Conservation (phyloP, 2,113 vertebrate genomes). For the Ptilorrhoa leucosticta region DNA sequence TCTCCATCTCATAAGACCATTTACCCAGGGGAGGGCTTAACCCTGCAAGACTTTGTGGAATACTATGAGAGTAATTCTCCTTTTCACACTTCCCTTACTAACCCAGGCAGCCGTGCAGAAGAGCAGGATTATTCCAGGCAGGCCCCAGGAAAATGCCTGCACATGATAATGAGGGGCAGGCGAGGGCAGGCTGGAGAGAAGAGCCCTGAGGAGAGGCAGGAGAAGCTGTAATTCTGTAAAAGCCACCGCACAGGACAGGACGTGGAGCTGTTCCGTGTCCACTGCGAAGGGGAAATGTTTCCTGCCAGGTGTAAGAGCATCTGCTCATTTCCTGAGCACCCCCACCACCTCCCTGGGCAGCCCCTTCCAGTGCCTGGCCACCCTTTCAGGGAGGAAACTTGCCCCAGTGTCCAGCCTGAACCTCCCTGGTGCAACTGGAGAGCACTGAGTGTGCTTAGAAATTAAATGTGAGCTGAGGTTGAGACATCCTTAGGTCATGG, state of each 20-base stretch:
- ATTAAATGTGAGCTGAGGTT: not conserved
- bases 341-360: too few species aligned
- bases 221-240: not conserved
- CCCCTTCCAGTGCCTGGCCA: not conserved
- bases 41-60: not conserved
- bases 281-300: not conserved
- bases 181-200: not conserved
- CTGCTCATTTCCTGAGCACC: not conserved
- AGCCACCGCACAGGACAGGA: not conserved
- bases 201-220: not conserved
- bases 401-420: rapidly evolving
- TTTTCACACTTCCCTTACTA: not conserved
- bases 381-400: too few species aligned
- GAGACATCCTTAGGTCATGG: not conserved
- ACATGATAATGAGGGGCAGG: not conserved
- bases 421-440: rapidly evolving
- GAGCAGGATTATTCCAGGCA: not conserved
- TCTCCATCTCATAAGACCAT: not conserved
- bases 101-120: not conserved
- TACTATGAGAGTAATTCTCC: not conserved
- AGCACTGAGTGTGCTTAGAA: rapidly evolving
- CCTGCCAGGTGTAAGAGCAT: too few species aligned
- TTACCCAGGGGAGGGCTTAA: conserved; percentile 6
- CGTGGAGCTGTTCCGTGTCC: not conserved
- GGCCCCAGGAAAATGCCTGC: not conserved